phyloP scores from a whole-genome alignment of 2,888 invertebrate genomes.

The Thecophora atra region DNA sequence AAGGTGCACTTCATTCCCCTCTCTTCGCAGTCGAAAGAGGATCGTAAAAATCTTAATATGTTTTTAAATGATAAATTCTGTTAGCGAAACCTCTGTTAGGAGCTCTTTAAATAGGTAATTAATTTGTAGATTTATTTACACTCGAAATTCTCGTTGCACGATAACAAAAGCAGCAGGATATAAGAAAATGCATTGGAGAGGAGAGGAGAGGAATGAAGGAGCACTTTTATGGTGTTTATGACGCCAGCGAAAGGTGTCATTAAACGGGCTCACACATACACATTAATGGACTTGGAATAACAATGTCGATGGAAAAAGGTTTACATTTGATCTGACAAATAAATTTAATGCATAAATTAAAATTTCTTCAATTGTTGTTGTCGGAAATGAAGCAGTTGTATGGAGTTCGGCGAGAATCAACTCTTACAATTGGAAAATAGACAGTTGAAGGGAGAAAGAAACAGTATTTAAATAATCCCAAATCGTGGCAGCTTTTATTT shows the following conservation, averaged over 20 bases:
- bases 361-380: neutral
- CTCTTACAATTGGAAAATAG: neutral
- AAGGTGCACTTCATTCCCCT: no score
- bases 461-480: neutral
- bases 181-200: neutral
- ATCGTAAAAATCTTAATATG: slow-evolving; percentile 3
- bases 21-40: neutral
- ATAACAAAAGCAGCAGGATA: slow-evolving; percentile 13
- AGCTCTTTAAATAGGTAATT: slow-evolving; percentile 15
- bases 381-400: no score
- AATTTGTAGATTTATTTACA: slow-evolving; percentile 28
- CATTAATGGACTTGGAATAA: neutral
- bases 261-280: neutral
- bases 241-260: slow-evolving; percentile 10
- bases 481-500: slow-evolving; percentile 8
- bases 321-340: neutral
- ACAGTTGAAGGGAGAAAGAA: neutral
- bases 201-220: neutral
- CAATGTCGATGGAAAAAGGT: neutral
- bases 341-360: neutral
- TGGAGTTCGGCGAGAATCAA: no score
- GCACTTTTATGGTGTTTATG: slow-evolving; percentile 19
- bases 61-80: slow-evolving; percentile 1
- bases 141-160: neutral
- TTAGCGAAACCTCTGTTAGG: slow-evolving; percentile 3